A percentile compares a stretch with the other conserved stretches of the same genome.
Evolutionary conservation across 2,797 vertebrate species (phyloP).

Genomic region (Morus bassanus): DNA sequence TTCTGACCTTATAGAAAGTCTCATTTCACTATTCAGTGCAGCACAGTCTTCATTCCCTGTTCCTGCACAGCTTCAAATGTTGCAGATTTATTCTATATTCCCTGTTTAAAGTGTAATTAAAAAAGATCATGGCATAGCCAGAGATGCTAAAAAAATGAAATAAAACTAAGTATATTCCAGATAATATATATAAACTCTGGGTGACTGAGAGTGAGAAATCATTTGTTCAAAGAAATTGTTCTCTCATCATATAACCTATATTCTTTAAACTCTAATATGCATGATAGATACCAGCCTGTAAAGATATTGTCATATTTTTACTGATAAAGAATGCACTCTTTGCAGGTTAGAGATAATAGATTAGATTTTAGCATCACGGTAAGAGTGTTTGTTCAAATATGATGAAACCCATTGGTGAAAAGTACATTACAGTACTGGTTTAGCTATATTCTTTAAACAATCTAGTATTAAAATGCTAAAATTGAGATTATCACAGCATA

Average conservation of each 20-base stretch:
- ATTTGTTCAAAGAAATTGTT: neutral
- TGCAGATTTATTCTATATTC: neutral
- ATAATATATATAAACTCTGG: neutral
- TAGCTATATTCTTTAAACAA: neutral
- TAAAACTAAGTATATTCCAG: neutral
- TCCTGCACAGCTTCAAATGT: neutral
- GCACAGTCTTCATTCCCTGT: neutral
- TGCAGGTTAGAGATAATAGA: neutral
- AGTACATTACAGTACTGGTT: neutral
- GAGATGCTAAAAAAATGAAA: neutral
- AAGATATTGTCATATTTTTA: neutral
- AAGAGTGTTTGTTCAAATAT: neutral
- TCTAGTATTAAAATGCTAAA: neutral
- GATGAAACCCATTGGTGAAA: neutral
- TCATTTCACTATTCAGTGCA: neutral
- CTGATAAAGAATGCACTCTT: neutral
- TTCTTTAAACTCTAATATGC: neutral
- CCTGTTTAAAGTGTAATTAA: neutral
- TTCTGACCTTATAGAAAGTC: neutral
- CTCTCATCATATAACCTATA: neutral
- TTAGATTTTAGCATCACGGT: neutral
- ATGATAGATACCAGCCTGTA: neutral
- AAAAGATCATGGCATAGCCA: fast-evolving
- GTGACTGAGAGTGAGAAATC: neutral
- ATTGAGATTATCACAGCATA: neutral